Evolutionary conservation across 2,888 invertebrate species (phyloP), one percentile per base, ranked within the genome.

Genomic region (Drosophila setosimentum): DNA sequence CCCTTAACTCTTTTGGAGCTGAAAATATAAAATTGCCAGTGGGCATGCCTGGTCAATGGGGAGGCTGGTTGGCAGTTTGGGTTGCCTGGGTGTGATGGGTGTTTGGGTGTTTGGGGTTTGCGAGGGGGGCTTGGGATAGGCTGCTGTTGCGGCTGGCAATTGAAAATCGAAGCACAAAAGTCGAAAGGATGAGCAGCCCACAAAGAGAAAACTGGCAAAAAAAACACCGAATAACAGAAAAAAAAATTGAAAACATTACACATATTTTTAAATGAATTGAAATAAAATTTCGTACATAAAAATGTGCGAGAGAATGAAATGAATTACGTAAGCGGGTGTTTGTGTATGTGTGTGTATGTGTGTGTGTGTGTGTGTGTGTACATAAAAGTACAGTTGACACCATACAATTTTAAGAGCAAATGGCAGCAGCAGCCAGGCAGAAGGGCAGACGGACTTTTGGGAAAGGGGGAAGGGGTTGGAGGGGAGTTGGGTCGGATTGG

Each of bases 381-480:
- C 74, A 78, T 64, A 84, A 87, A 91, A 91, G 90, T 90, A 90
- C 90, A 91, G 90, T 91, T 89, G 91, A 88, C 87, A 85, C 90
- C 82, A 81, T 82, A 89, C 78, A 84, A 83, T 90, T 90, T 85
- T 57, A 87, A 80, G 80, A 65, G 82, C 78, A 85, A 80, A 78
- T 75, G 73, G 78, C 86, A 85, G 82, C 58, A 60, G n/a, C 68
- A 68, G 60, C 63, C 60, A 67, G 65, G 32, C 58, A 55, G 57
- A 55, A 58, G 30, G 49, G 71, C 67, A 63, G 40, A 30, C 54
- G 51, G 21, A 61, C 62, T 33, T 62, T 37, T n/a, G 11, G 4
- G 2, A 11, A 7, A 11, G 16, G 1, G 21, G 8, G 4, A 21
- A 16, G 32, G 24, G 4, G 18, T 4, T n/a, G 42, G n/a, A n/a